These are phyloP conservation scores for Poliocrania exsul DNA, from an alignment of 2,797 vertebrate species.

Conservation along the genomic window DNA sequence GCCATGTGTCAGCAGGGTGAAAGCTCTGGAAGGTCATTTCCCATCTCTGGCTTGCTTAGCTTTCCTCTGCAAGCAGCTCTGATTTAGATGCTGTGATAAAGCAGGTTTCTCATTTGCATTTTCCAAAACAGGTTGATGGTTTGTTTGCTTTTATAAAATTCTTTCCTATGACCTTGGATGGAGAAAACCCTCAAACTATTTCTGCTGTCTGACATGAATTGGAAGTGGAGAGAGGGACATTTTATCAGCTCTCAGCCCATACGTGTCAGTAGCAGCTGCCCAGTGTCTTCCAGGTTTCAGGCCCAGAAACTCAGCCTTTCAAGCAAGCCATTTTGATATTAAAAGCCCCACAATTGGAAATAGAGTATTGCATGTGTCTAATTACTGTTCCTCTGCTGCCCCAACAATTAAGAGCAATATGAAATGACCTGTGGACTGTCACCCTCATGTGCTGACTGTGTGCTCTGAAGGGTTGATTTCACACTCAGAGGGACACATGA, in stretches of 20 bases:
- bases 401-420: slow-evolving; percentile 35
- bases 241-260: slow-evolving; percentile 1
- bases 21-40: not conserved
- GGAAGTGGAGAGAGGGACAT: slow-evolving; percentile 3
- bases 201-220: slow-evolving; percentile 12
- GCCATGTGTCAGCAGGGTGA: accelerated
- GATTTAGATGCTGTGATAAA: not conserved
- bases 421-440: not conserved
- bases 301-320: slow-evolving; percentile 32
- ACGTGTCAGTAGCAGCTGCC: not conserved
- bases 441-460: not conserved
- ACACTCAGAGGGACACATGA: not conserved
- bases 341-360: slow-evolving; percentile 22
- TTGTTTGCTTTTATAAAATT: not conserved
- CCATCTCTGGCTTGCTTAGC: not conserved
- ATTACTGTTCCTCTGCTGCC: slow-evolving; percentile 51
- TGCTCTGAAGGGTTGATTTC: slow-evolving; percentile 7
- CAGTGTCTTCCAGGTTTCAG: slow-evolving; percentile 35
- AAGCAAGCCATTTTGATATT: slow-evolving; percentile 5
- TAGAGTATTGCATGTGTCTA: slow-evolving; percentile 27
- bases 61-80: not conserved
- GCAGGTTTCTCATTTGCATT: slow-evolving; percentile 38
- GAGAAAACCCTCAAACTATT: slow-evolving; percentile 1
- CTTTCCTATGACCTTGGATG: slow-evolving; percentile 55
- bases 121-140: slow-evolving; percentile 21